Conservation (phyloP, 1,140 invertebrate species). For the Chironomus striatipennis region DNA sequence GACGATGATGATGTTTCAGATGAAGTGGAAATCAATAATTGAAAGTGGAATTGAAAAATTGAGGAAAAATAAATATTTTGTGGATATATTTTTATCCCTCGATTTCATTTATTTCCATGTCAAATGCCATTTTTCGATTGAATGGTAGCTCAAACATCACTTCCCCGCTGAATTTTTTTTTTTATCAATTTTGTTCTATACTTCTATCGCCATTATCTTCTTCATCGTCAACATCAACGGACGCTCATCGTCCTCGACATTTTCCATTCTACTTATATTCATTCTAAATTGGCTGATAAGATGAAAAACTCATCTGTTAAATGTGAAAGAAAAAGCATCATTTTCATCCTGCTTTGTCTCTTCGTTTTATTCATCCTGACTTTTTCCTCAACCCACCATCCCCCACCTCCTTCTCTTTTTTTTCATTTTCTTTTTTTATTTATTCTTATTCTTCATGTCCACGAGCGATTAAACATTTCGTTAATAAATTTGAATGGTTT, state of each 20-base stretch:
- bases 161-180: background rate
- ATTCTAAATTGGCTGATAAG: background rate
- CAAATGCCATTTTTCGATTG: no score
- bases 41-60: background rate
- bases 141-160: background rate
- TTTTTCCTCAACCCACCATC: no score
- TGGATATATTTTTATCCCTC: background rate
- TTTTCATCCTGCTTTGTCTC: background rate
- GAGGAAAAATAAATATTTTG: no score
- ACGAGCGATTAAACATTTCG: constrained; percentile 22
- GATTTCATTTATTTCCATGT: background rate
- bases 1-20: background rate
- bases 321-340: constrained; percentile 19
- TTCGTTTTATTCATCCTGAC: no score
- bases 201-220: background rate
- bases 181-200: background rate
- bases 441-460: background rate
- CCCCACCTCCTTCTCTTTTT: background rate
- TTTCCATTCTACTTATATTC: constrained; percentile 6
- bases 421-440: background rate
- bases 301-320: constrained; percentile 22
- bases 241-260: background rate
- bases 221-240: no score
- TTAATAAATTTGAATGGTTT: constrained; percentile 22
- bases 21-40: background rate